Evolutionary conservation across 2,888 invertebrate species (phyloP).

Genomic region (Orchesellides sinensis): DNA sequence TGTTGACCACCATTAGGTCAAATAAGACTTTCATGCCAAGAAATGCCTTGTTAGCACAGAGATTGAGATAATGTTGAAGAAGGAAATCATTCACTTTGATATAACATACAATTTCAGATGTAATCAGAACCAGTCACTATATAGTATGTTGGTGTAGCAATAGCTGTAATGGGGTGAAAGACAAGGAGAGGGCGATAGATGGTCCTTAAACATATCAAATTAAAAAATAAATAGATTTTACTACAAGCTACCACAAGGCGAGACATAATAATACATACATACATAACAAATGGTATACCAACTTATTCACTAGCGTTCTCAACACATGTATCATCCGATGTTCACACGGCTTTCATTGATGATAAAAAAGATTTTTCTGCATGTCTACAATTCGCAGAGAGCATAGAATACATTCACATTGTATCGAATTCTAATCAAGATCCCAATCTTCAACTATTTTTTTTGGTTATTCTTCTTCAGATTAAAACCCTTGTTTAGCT

Average conservation of each 20-base stretch:
- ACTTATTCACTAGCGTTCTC: background rate
- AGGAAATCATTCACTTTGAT: slow-evolving; percentile 53
- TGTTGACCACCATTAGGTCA: slow-evolving; percentile 19
- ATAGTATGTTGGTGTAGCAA: no score
- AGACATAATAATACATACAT: slow-evolving; percentile 15
- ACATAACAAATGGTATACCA: background rate
- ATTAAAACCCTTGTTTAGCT: slow-evolving; percentile 5
- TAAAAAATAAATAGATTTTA: no score
- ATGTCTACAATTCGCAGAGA: slow-evolving; percentile 5
- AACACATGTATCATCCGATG: background rate
- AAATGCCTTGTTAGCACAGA: slow-evolving; percentile 36
- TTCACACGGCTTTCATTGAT: background rate
- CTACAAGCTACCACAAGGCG: slow-evolving; percentile 2
- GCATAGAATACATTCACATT: slow-evolving; percentile 53
- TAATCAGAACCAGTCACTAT: slow-evolving; percentile 39
- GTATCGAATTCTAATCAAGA: slow-evolving; percentile 64
- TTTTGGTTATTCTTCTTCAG: slow-evolving; percentile 2
- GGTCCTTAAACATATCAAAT: no score
- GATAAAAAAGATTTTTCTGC: slow-evolving; percentile 14
- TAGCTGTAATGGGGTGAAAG: no score
- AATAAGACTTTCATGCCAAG: slow-evolving; percentile 29
- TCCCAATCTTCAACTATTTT: slow-evolving; percentile 22
- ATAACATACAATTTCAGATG: slow-evolving; percentile 29
- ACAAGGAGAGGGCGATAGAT: background rate
- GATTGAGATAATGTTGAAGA: slow-evolving; percentile 44